These are phyloP conservation scores for Pseudopipra pipra DNA, from an alignment of 2,113 vertebrate genomes.

Conservation along the genomic window DNA sequence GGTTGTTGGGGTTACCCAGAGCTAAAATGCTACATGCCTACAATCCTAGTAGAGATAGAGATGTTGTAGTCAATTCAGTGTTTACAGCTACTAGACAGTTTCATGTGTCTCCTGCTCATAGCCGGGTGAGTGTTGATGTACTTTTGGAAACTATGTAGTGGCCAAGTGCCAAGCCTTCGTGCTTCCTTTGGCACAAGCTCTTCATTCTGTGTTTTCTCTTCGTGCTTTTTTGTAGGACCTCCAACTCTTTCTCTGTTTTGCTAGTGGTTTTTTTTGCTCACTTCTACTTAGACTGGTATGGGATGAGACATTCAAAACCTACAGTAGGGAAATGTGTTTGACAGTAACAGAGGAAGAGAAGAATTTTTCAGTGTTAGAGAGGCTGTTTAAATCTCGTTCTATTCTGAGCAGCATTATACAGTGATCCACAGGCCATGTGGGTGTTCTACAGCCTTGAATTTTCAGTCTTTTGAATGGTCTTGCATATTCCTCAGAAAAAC, in stretches of 20 bases:
- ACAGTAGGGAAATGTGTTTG: constrained; percentile 1
- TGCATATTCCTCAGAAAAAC: not conserved
- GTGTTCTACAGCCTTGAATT: not conserved
- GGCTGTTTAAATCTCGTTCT: not conserved
- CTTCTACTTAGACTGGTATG: not conserved
- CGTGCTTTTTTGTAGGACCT: constrained; percentile 2
- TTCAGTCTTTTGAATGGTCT: not conserved
- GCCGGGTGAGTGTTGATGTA: constrained; percentile 85
- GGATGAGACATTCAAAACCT: not conserved
- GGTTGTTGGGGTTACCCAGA: constrained; percentile 88
- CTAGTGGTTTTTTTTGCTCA: not conserved
- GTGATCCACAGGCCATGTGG: not conserved
- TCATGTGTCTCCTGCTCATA: constrained; percentile 92
- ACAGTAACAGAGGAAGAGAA: not conserved
- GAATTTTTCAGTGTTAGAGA: not conserved
- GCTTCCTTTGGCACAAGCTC: constrained; percentile 61
- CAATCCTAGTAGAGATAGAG: constrained; percentile 91
- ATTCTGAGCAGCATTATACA: not conserved
- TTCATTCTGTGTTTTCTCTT: constrained; percentile 43
- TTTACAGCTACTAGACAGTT: constrained; percentile 93
- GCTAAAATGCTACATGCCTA: constrained; percentile 91
- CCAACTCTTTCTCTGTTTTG: constrained; percentile 11
- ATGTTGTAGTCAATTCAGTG: constrained; percentile 92
- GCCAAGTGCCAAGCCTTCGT: constrained; percentile 43
- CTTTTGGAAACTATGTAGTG: constrained; percentile 64